Evolutionary conservation across 2,797 vertebrate species (phyloP).

Genomic region (Anas bahamensis): DNA sequence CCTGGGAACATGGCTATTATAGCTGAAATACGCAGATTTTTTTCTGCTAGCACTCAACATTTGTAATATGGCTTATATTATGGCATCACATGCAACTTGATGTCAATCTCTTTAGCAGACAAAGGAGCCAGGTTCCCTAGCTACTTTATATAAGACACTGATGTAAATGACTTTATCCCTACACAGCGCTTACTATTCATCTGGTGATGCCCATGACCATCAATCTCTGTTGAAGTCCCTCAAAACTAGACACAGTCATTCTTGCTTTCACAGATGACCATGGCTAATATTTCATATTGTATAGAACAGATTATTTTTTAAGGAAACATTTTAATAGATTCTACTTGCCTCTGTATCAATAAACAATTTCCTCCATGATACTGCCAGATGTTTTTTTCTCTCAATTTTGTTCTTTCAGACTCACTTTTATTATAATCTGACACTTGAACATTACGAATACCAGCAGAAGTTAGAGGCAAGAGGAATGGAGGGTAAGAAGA

Average conservation of each 20-base stretch:
- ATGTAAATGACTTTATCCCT: neutral
- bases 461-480: neutral
- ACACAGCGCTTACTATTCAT: neutral
- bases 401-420: neutral
- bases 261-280: neutral
- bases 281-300: neutral
- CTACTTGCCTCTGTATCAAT: neutral
- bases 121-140: neutral
- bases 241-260: neutral
- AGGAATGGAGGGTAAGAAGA: neutral
- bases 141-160: neutral
- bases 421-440: neutral
- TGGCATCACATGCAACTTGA: neutral
- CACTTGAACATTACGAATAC: neutral
- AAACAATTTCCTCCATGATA: neutral
- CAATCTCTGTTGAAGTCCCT: neutral
- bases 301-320: neutral
- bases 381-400: neutral
- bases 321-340: neutral
- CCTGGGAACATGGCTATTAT: neutral
- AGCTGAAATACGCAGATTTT: neutral
- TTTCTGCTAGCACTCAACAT: neutral
- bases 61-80: neutral
- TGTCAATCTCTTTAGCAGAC: neutral
- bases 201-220: neutral